Evolutionary conservation across 2,888 invertebrate species (phyloP).

Genomic region (Erebia aethiops): DNA sequence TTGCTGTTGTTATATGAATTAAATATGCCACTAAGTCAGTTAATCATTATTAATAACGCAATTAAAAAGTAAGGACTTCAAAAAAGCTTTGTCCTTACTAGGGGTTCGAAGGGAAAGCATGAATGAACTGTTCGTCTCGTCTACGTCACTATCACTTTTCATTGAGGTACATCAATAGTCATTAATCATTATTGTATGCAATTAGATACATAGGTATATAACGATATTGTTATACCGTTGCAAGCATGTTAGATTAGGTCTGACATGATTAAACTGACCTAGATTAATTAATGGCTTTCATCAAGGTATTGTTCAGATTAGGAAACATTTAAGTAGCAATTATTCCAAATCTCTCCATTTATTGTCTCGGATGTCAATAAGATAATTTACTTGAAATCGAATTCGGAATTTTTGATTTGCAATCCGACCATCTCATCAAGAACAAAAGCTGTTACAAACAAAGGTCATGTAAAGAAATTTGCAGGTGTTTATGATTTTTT

Average conservation of each 20-base stretch:
- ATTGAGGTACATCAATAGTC: background rate
- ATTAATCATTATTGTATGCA: background rate
- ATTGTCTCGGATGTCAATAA: background rate
- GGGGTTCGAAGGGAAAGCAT: background rate
- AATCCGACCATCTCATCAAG: background rate
- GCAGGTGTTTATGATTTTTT: background rate
- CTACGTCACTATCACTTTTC: background rate
- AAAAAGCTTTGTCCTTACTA: background rate
- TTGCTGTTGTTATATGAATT: background rate
- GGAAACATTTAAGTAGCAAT: background rate
- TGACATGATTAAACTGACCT: background rate
- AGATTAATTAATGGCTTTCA: background rate
- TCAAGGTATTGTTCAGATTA: constrained; percentile 5
- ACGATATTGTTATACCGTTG: background rate
- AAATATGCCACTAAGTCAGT: background rate
- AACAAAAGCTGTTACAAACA: background rate
- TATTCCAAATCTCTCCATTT: background rate
- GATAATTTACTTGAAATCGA: background rate
- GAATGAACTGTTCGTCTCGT: background rate
- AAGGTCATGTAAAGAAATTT: background rate
- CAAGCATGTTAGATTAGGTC: background rate
- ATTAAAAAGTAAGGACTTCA: background rate
- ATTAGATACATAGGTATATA: background rate
- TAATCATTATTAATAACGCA: background rate
- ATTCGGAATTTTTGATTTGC: background rate